Conservation (phyloP, 2,113 vertebrate genomes). For the Athene noctua region DNA sequence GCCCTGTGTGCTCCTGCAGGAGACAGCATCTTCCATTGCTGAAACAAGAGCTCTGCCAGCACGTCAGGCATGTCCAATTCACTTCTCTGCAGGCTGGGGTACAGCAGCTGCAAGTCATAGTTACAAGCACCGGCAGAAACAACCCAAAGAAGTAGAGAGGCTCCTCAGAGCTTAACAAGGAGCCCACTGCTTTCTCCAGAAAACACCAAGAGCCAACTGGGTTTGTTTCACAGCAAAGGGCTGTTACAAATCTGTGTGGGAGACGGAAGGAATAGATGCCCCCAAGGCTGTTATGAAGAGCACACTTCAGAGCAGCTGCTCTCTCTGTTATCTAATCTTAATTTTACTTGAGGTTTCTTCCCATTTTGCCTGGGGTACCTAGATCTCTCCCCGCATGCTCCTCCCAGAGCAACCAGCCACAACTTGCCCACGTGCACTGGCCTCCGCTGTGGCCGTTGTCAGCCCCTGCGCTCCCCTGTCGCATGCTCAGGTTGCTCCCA, state of each 20-base stretch:
- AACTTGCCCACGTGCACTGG: neutral
- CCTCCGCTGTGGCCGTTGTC: accelerated
- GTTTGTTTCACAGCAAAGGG: neutral
- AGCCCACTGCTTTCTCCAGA: neutral
- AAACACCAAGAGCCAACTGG: neutral
- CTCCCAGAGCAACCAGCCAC: neutral
- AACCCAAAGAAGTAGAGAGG: neutral
- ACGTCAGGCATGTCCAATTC: accelerated
- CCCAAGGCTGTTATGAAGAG: neutral
- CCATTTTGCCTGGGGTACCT: neutral
- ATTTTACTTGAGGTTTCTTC: slow-evolving; percentile 6
- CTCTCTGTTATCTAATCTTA: slow-evolving; percentile 38
- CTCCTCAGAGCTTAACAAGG: neutral
- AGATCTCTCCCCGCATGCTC: neutral
- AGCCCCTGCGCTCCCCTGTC: neutral
- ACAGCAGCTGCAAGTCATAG: accelerated
- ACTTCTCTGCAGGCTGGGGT: neutral
- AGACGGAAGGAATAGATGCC: slow-evolving; percentile 27
- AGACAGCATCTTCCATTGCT: accelerated
- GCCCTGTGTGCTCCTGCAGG: neutral
- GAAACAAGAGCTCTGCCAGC: accelerated
- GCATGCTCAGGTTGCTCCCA: accelerated
- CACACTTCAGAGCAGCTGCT: slow-evolving; percentile 46
- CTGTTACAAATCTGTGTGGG: slow-evolving; percentile 13
- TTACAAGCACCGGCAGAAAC: accelerated